Evolutionary conservation across 53 echinoderm and acorn worm genomes (phyloP).

Genomic region (Hippasteria phrygiana): DNA sequence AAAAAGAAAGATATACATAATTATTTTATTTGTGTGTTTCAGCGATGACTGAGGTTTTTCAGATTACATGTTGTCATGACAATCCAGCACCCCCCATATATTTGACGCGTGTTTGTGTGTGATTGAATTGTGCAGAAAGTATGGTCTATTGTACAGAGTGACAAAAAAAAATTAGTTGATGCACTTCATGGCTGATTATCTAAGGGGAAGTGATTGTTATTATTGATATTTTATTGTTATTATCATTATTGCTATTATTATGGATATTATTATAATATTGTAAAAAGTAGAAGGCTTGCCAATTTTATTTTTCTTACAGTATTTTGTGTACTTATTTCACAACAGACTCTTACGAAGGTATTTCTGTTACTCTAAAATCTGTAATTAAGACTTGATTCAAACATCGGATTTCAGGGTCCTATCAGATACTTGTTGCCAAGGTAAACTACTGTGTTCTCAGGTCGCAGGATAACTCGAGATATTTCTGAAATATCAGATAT

Average conservation of each 20-base stretch:
- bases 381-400: not conserved
- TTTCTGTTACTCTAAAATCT: not conserved
- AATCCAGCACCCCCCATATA: not conserved
- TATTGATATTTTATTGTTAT: conserved; percentile 26
- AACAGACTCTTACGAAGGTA: conserved; percentile 30
- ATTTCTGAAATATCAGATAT: no score
- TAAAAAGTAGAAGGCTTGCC: conserved; percentile 66
- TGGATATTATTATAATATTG: conserved; percentile 24
- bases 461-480: no score
- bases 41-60: not conserved
- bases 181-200: conserved; percentile 57
- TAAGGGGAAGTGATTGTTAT: conserved; percentile 33
- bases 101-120: conserved; percentile 60
- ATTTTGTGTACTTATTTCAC: conserved; percentile 50
- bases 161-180: conserved; percentile 16
- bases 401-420: not conserved
- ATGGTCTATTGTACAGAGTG: conserved; percentile 57
- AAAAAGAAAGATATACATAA: conserved; percentile 47
- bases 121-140: conserved; percentile 61
- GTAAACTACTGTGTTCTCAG: no score
- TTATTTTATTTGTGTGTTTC: conserved; percentile 59
- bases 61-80: conserved; percentile 8
- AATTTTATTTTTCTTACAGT: conserved; percentile 66
- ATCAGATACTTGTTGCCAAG: no score
- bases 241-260: conserved; percentile 28